Evolutionary conservation across 2,888 invertebrate species (phyloP).

Genomic region (Eupeodes latifasciatus): DNA sequence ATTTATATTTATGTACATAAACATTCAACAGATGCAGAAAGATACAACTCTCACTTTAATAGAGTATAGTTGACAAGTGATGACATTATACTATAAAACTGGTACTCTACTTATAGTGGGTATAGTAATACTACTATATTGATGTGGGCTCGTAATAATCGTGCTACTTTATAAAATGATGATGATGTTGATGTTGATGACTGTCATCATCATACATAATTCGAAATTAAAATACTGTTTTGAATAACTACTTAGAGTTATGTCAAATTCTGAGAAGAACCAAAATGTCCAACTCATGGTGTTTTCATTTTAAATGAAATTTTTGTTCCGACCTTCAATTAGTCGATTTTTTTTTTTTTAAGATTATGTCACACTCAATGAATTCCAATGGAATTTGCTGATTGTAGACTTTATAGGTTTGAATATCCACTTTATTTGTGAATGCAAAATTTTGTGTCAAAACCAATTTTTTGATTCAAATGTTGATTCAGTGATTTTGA

Average conservation of each 20-base stretch:
- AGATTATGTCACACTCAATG: conserved; percentile 20
- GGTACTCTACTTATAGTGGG: background rate
- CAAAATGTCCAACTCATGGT: conserved; percentile 1
- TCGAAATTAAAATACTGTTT: conserved; percentile 28
- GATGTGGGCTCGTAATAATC: conserved; percentile 2
- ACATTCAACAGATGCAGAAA: conserved; percentile 6
- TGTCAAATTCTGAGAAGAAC: conserved; percentile 32
- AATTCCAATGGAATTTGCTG: conserved; percentile 25
- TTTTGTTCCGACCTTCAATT: background rate
- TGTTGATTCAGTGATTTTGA: too few relatives aligned
- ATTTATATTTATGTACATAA: background rate
- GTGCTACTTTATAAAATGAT: background rate
- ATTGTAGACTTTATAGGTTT: too few relatives aligned
- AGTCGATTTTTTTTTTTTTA: background rate
- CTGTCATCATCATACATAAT: conserved; percentile 29
- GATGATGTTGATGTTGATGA: conserved; percentile 11
- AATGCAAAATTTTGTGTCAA: too few relatives aligned
- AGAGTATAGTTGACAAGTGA: conserved; percentile 2
- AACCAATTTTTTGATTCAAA: too few relatives aligned
- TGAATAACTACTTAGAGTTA: background rate
- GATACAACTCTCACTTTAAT: conserved; percentile 29
- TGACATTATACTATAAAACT: background rate
- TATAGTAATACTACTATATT: too few relatives aligned
- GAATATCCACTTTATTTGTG: too few relatives aligned
- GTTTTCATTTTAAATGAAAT: background rate